These are phyloP conservation scores for Stenotaenia linearis DNA, from an alignment of 2,888 invertebrate species.

Conservation along the genomic window DNA sequence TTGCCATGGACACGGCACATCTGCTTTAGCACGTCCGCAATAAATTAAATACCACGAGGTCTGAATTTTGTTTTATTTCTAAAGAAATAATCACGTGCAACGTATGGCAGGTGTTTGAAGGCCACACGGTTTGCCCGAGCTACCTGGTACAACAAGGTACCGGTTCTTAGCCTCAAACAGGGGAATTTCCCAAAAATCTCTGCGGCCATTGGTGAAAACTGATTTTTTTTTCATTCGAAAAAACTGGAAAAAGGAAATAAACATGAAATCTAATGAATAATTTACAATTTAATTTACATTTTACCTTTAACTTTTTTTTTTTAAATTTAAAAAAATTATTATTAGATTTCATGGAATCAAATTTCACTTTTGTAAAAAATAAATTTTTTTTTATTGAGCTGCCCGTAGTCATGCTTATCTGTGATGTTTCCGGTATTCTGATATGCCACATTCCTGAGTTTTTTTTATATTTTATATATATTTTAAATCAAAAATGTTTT, in stretches of 20 bases:
- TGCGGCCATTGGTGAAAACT: not conserved
- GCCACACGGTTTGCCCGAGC: slow-evolving; percentile 21
- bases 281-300: not conserved
- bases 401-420: too few relatives aligned
- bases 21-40: not conserved
- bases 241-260: not conserved
- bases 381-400: too few relatives aligned
- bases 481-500: too few relatives aligned
- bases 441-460: too few relatives aligned
- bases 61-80: slow-evolving; percentile 12
- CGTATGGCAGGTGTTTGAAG: slow-evolving; percentile 1
- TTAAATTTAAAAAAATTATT: not conserved
- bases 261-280: not conserved
- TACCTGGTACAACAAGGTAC: slow-evolving; percentile 23
- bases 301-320: not conserved
- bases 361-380: too few relatives aligned
- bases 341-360: too few relatives aligned
- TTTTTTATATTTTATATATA: too few relatives aligned
- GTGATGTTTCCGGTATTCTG: too few relatives aligned
- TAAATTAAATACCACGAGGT: not conserved
- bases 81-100: slow-evolving; percentile 3
- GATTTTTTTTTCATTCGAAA: not conserved
- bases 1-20: not conserved
- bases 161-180: not conserved
- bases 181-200: not conserved